phyloP scores from a whole-genome alignment of 2,888 invertebrate species.

The Caradrina clavipalpis region DNA sequence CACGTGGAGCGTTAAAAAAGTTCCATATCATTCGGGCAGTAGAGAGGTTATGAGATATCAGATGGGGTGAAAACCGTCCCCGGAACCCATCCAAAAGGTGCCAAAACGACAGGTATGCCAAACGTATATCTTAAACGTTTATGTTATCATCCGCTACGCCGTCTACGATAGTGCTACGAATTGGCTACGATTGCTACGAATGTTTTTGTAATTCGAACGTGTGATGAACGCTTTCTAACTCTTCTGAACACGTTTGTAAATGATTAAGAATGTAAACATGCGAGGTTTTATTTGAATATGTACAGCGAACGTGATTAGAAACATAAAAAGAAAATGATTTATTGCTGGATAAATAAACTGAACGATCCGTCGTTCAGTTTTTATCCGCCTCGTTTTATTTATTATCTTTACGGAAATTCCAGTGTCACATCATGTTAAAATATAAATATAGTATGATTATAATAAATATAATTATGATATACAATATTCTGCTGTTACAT shows the following conservation, averaged over 20 bases:
- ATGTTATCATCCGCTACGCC: constrained; percentile 77
- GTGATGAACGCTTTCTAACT: constrained; percentile 27
- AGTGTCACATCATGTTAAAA: background rate
- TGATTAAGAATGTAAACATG: constrained; percentile 36
- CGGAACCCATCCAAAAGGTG: constrained; percentile 73
- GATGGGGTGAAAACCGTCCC: constrained; percentile 81
- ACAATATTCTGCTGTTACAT: constrained; percentile 1
- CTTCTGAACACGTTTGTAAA: constrained; percentile 11
- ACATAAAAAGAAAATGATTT: constrained; percentile 29
- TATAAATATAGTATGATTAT: constrained; percentile 5
- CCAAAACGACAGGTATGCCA: constrained; percentile 74
- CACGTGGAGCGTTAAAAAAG: constrained; percentile 78
- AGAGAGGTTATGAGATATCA: constrained; percentile 79
- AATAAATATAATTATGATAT: background rate
- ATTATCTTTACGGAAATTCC: background rate
- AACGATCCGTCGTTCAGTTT: constrained; percentile 14
- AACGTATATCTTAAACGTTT: constrained; percentile 75
- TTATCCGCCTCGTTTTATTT: constrained; percentile 3
- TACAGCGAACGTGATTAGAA: constrained; percentile 8
- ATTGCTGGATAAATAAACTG: constrained; percentile 31
- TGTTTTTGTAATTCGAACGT: constrained; percentile 48
- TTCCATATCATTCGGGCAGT: constrained; percentile 73
- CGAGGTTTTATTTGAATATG: constrained; percentile 20
- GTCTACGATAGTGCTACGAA: constrained; percentile 78
- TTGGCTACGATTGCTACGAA: constrained; percentile 66